Base-by-base conservation (phyloP, 2,797 vertebrate species). In the Cygnus olor region DNA sequence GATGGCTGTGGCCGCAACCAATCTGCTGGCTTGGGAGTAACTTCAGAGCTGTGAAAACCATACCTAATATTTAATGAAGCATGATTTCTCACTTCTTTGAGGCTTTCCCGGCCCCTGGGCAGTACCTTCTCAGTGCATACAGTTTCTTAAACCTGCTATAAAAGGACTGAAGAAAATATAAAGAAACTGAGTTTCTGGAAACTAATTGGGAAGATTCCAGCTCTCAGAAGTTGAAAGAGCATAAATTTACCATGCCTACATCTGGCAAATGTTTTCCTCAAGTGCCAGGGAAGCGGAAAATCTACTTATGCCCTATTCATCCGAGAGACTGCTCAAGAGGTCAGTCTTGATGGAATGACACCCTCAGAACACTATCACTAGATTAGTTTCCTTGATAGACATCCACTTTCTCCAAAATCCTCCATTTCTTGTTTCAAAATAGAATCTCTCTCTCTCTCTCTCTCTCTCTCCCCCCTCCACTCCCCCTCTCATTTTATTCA, bases 191-290 rank as follows among this genome's bases (percentile, higher is more conserved):
- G 65, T 69, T 94, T 94, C 84, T 80, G 63, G 74, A 92, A 96
- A 88, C 79, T 92, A 89, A 85, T 2, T 85, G 93, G 69, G 93
- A 95, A 90, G 54, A 80, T 80, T 90, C 53, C 54, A 88, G 70
- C 64, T 84, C 84, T 79, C 73, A 92, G 65, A 93, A 92, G 69
- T 60, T 95, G 90, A 72, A 89, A 85, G 69, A 89, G 81, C 57
- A 81, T 71, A 84, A 91, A 94, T 92, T 92, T 69, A 83, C 88
- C 84, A 69, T 57, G 89, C 24, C 51, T 89, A 54, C 88, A 94
- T 87, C 88, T 89, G 90, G 86, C 81, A 95, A 94, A 90, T 34
- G 40, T 91, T 95, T 76, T 91, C 80, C 92, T 86, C 84, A 95
- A 95, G 93, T 95, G 88, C 69, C 76, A 95, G 81, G 84, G 76